Evolutionary conservation across 2,113 vertebrate genomes (phyloP), one percentile per base, ranked within the genome.

Genomic region (Saccopteryx bilineata): DNA sequence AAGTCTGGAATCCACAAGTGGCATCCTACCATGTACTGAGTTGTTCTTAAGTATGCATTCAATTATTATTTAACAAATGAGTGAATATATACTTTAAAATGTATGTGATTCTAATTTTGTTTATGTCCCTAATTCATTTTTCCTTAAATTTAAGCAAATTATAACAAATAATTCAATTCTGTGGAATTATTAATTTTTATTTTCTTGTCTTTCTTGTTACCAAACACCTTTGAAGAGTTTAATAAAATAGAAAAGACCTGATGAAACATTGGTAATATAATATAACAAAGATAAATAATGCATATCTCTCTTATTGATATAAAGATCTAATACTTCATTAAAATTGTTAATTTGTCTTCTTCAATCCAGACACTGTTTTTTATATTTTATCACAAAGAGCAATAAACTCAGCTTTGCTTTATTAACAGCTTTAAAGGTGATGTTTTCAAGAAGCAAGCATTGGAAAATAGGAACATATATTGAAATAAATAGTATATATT

Each of bases 221-320:
- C 10, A 54, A 76, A 48, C 15, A 78, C 18, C 9, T 83, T 61
- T 69, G 24, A n/a, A 88, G 6, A n/a, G 5, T 46, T 82, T 61
- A 54, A 88, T 82, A 75, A 75, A 82, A 61, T n/a, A 75, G 33
- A 87, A 58, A 71, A 39, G 76, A 58, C 5, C 8, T 68, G 74
- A 75, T 72, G 26, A 71, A 60, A n/a, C 39, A n/a, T 79, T 79
- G 39, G 21, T 74, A 74, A 65, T n/a, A 65, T 58, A 75, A 82
- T 88, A 74, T 46, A 39, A 88, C 17, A 68, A 71, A 89, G 9
- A 58, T 89, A 93, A 65, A 58, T 87, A 61, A 74, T 50, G 50
- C 58, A 88, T 86, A 66, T 0, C 9, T 81, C 2, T 90, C 12
- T 72, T 75, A 50, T 78, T 31, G 14, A 54, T 74, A 33, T 60